Evolutionary conservation across 2,797 vertebrate genomes (phyloP).

Genomic region (Alauda arvensis): DNA sequence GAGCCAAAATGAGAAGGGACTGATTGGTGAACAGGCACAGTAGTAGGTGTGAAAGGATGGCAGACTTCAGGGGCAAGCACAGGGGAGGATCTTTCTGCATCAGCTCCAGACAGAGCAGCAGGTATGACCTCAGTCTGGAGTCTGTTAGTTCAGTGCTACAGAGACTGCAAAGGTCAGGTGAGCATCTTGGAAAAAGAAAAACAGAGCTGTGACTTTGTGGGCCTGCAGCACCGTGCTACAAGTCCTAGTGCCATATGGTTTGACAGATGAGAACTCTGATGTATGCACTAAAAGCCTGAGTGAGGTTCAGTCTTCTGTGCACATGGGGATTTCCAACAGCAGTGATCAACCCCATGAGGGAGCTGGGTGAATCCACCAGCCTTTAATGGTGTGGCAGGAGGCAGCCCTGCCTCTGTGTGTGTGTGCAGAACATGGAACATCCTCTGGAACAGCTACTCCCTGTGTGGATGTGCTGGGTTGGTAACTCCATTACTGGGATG

Average conservation of each 20-base stretch:
- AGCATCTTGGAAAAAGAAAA: not conserved
- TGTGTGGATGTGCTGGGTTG: not conserved
- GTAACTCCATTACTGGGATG: not conserved
- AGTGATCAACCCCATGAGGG: not conserved
- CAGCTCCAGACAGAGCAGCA: not conserved
- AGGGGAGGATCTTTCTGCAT: not conserved
- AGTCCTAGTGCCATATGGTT: not conserved
- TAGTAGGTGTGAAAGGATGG: not conserved
- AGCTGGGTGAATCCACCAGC: not conserved
- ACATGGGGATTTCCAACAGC: not conserved
- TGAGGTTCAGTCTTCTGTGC: not conserved
- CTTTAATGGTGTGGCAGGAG: not conserved
- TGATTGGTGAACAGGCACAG: not conserved
- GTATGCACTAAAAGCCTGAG: not conserved
- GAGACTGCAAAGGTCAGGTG: not conserved
- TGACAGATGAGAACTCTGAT: not conserved
- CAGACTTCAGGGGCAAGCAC: not conserved
- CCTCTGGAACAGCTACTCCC: not conserved
- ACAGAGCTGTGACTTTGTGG: not conserved
- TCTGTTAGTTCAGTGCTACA: not conserved
- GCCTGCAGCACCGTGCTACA: not conserved
- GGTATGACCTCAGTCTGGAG: too few relatives aligned
- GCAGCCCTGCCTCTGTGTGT: accelerated
- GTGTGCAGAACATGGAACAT: not conserved
- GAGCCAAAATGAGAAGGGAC: not conserved